phyloP scores from a whole-genome alignment of 2,888 invertebrate genomes.

The Rhogogaster chlorosoma region DNA sequence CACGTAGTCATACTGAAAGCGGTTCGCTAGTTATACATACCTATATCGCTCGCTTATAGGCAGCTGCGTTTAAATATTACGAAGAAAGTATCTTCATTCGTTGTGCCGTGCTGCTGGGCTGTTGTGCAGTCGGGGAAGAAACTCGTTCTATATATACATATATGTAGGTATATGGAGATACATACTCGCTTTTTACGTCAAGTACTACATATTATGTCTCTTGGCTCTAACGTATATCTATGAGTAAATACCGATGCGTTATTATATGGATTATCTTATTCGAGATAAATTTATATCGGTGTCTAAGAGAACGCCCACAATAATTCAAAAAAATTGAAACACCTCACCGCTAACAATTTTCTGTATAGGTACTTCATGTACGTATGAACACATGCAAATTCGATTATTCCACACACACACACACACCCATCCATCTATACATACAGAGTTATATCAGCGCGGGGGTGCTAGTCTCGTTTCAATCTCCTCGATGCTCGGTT shows the following conservation, averaged over 20 bases:
- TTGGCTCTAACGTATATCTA: background rate
- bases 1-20: background rate
- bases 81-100: conserved; percentile 10
- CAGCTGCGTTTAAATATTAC: conserved; percentile 37
- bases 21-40: background rate
- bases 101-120: background rate
- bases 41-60: background rate
- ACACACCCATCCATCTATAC: background rate
- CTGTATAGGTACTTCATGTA: too few relatives aligned
- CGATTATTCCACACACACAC: background rate
- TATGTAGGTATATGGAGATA: background rate
- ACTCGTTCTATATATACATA: background rate
- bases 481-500: background rate
- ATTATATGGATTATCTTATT: background rate
- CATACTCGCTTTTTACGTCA: background rate
- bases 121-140: background rate
- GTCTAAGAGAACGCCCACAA: background rate
- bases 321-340: background rate
- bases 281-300: background rate
- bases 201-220: background rate
- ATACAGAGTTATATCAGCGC: background rate
- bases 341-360: background rate
- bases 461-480: background rate
- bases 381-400: background rate
- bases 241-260: background rate